Conservation (phyloP, 2,113 vertebrate species). For the Leiothrix lutea region DNA sequence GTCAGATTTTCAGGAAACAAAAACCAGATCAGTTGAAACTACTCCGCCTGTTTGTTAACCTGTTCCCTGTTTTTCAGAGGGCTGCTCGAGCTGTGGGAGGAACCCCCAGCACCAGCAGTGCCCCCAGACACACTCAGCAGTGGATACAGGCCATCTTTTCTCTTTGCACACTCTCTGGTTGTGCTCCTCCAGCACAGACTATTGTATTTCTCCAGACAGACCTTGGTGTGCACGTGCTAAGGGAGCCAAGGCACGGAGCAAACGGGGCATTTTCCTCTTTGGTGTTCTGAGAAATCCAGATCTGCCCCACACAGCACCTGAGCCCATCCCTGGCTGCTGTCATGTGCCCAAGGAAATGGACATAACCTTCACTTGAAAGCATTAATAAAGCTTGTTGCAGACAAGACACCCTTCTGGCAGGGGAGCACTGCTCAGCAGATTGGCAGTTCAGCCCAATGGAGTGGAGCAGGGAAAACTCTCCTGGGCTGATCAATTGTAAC, state of each 20-base stretch:
- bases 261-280: not conserved
- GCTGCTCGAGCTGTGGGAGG: not conserved
- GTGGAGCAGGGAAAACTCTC: slow-evolving; percentile 41
- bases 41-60: not conserved
- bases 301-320: slow-evolving; percentile 72
- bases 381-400: slow-evolving; percentile 77
- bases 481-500: slow-evolving; percentile 34
- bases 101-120: not conserved
- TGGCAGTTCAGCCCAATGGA: slow-evolving; percentile 58
- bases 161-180: not conserved
- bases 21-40: not conserved
- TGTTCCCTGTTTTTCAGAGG: not conserved
- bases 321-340: slow-evolving; percentile 70
- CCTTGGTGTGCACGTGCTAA: not conserved
- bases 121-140: accelerated
- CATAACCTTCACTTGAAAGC: slow-evolving; percentile 73
- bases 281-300: slow-evolving; percentile 19
- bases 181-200: not conserved
- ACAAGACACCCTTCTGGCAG: slow-evolving; percentile 30
- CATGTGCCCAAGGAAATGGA: slow-evolving; percentile 78
- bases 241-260: not conserved
- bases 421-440: not conserved
- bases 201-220: not conserved
- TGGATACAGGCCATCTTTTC: not conserved
- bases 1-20: not conserved